Conservation (phyloP, 2,888 invertebrate genomes). For the Macrophya alboannulata region DNA sequence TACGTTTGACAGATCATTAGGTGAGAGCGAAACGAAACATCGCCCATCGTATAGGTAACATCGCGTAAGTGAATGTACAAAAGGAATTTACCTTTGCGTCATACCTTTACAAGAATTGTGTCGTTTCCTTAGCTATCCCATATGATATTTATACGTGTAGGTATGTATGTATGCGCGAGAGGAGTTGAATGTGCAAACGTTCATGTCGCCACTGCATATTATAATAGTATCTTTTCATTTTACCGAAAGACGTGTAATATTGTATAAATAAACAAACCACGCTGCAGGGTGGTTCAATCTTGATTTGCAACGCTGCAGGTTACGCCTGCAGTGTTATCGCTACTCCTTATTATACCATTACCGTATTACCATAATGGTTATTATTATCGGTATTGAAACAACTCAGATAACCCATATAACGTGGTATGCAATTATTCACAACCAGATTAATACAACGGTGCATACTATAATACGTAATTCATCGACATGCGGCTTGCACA, state of each 20-base stretch:
- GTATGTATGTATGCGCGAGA: neutral
- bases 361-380: slow-evolving; percentile 38
- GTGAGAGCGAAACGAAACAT: slow-evolving; percentile 12
- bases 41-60: neutral
- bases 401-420: slow-evolving; percentile 35
- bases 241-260: neutral
- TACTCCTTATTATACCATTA: slow-evolving; percentile 33
- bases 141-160: neutral
- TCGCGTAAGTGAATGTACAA: slow-evolving; percentile 4
- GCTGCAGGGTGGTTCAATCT: slow-evolving; percentile 7
- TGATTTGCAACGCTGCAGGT: slow-evolving; percentile 3
- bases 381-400: slow-evolving; percentile 41
- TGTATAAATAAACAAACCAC: neutral
- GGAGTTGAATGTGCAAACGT: neutral
- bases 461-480: neutral
- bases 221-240: neutral
- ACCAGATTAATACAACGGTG: slow-evolving; percentile 38
- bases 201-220: neutral
- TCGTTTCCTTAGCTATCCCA: neutral
- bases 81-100: slow-evolving; percentile 35
- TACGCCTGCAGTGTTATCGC: neutral
- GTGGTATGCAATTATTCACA: slow-evolving; percentile 42
- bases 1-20: slow-evolving; percentile 46
- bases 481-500: neutral
- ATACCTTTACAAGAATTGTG: slow-evolving; percentile 22